These are phyloP conservation scores for Polia nebulosa DNA, from an alignment of 2,888 invertebrate species.

Conservation along the genomic window DNA sequence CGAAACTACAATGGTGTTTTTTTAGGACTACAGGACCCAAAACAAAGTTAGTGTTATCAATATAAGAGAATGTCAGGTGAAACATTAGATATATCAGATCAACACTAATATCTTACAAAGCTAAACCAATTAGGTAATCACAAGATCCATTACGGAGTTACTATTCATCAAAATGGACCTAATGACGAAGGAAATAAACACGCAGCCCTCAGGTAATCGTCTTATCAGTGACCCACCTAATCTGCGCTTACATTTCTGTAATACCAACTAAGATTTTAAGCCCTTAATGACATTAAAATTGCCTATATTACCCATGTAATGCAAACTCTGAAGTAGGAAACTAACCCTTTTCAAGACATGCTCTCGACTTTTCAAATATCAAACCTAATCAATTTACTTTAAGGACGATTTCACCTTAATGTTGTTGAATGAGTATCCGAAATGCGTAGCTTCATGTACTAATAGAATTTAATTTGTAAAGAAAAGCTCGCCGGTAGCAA, in stretches of 20 bases:
- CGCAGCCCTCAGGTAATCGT: slow-evolving; percentile 23
- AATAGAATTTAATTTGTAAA: slow-evolving; percentile 42
- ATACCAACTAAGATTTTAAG: slow-evolving; percentile 49
- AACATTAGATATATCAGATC: slow-evolving; percentile 18
- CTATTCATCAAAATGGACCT: slow-evolving; percentile 30
- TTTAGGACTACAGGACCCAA: no score
- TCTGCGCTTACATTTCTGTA: slow-evolving; percentile 48
- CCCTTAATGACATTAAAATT: slow-evolving; percentile 58
- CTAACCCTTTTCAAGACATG: slow-evolving; percentile 45
- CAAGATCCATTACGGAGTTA: slow-evolving; percentile 33
- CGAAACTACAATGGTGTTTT: no score
- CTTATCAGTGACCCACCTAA: slow-evolving; percentile 47
- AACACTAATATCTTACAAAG: slow-evolving; percentile 19
- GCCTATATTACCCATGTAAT: slow-evolving; percentile 46
- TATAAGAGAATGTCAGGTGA: slow-evolving; percentile 2
- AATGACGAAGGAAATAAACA: slow-evolving; percentile 36
- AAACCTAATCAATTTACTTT: accelerated
- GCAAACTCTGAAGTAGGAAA: slow-evolving; percentile 44
- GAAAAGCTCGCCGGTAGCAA: slow-evolving; percentile 11
- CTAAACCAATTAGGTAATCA: slow-evolving; percentile 29
- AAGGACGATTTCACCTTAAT: slow-evolving; percentile 20
- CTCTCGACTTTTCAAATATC: not conserved
- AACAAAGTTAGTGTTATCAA: not conserved
- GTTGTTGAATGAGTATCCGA: slow-evolving; percentile 14
- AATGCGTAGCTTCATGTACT: slow-evolving; percentile 2